Evolutionary conservation across 2,888 invertebrate species (phyloP).

Genomic region (Emmelina monodactyla): DNA sequence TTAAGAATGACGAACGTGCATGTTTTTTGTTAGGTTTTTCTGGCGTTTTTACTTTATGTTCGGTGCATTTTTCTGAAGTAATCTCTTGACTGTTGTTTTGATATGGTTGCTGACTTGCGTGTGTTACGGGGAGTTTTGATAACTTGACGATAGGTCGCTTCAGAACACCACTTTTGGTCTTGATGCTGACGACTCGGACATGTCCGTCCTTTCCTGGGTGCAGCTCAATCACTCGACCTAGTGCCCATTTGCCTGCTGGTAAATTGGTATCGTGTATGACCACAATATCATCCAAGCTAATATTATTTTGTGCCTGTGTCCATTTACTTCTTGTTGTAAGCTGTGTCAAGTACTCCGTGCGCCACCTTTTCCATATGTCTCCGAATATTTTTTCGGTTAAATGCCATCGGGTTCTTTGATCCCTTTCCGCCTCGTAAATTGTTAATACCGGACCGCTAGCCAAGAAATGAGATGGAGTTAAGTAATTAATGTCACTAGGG

Average conservation of each 20-base stretch:
- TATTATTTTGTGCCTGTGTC: slow-evolving; percentile 1
- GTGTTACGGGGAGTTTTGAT: not conserved
- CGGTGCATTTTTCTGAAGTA: too few relatives aligned
- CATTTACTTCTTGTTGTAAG: not conserved
- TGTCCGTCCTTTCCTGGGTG: not conserved
- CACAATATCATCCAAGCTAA: not conserved
- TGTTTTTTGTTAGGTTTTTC: too few relatives aligned
- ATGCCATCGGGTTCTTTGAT: not conserved
- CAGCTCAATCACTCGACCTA: not conserved
- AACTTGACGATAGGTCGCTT: not conserved
- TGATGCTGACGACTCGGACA: too few relatives aligned
- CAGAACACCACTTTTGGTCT: not conserved
- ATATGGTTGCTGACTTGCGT: too few relatives aligned
- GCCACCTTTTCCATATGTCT: not conserved
- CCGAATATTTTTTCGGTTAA: not conserved
- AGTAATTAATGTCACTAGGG: not conserved
- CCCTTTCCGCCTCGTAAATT: not conserved
- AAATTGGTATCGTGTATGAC: not conserved
- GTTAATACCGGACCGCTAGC: not conserved
- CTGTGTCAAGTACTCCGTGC: not conserved
- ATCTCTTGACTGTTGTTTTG: too few relatives aligned
- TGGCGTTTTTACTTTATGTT: too few relatives aligned
- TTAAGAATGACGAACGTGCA: too few relatives aligned
- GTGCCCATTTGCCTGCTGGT: not conserved
- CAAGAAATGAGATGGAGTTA: slow-evolving; percentile 1